A percentile compares a stretch with the other conserved stretches of the same genome.
Evolutionary conservation across 92 coral and sea anemone species (phyloP).

Genomic region (Muricea muricata): DNA sequence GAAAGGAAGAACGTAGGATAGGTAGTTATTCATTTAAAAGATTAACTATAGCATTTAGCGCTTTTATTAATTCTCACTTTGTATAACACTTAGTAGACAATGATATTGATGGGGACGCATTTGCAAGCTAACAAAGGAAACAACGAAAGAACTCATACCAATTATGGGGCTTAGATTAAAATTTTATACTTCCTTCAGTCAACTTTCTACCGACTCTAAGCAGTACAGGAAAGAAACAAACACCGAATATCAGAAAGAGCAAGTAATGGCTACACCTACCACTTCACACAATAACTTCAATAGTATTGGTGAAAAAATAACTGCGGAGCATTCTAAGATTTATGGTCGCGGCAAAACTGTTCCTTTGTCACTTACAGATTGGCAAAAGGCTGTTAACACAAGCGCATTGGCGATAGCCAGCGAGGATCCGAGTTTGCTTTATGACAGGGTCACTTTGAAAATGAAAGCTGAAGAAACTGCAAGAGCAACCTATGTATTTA

Average conservation of each 20-base stretch:
- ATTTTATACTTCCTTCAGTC: neutral
- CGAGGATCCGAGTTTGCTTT: neutral
- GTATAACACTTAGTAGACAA: neutral
- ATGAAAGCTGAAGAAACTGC: neutral
- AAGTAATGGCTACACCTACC: neutral
- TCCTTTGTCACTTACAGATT: conserved; percentile 34
- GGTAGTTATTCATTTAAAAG: too few relatives aligned
- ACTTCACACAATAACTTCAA: neutral
- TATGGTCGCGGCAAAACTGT: conserved; percentile 27
- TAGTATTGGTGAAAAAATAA: neutral
- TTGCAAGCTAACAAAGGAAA: neutral
- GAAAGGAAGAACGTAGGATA: too few relatives aligned
- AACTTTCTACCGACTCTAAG: neutral
- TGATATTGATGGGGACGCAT: conserved; percentile 14
- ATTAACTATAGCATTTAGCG: neutral
- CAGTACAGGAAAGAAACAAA: too few relatives aligned
- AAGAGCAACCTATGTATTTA: conserved; percentile 20
- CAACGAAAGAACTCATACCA: conserved; percentile 19
- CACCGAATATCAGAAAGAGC: neutral
- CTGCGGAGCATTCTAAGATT: neutral
- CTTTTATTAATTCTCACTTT: neutral
- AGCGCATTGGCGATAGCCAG: conserved; percentile 23
- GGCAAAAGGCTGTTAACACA: conserved; percentile 61
- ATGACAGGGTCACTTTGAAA: neutral
- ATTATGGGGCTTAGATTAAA: neutral